phyloP scores from a whole-genome alignment of 1,140 invertebrate genomes.

The Zaprionus africanus region DNA sequence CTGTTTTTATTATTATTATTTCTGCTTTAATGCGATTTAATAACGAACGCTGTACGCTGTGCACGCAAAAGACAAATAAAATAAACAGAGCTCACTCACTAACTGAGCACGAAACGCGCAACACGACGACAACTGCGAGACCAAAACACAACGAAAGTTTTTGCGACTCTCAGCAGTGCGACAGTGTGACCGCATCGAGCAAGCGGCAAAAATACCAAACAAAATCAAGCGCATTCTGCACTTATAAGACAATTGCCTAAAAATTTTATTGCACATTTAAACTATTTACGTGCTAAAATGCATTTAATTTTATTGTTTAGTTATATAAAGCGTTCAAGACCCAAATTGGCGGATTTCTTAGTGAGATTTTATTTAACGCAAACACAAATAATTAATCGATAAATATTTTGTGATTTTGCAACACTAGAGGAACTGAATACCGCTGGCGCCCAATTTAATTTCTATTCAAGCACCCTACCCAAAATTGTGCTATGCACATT shows the following conservation, averaged over 20 bases:
- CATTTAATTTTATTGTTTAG: neutral
- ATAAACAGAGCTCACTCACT: conserved; percentile 31
- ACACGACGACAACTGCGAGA: conserved; percentile 42
- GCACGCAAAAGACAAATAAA: conserved; percentile 33
- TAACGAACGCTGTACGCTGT: conserved; percentile 21
- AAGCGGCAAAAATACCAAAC: conserved; percentile 1
- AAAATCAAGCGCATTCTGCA: neutral
- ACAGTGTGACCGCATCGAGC: conserved; percentile 19
- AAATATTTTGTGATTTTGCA: neutral
- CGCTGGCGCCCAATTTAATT: neutral
- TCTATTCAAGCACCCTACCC: neutral
- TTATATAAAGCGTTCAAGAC: no score
- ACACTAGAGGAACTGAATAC: neutral
- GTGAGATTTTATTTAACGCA: neutral
- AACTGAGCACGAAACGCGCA: conserved; percentile 36
- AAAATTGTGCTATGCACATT: neutral
- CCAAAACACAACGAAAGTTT: conserved; percentile 52
- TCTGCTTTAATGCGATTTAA: conserved; percentile 30
- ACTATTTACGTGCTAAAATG: neutral
- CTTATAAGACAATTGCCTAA: neutral
- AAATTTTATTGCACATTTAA: neutral
- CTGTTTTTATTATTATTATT: conserved; percentile 29
- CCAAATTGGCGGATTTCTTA: no score
- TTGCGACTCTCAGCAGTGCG: conserved; percentile 16
- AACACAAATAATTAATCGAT: neutral